phyloP scores from a whole-genome alignment of 2,113 vertebrate genomes.

The Zosterops japonicus region DNA sequence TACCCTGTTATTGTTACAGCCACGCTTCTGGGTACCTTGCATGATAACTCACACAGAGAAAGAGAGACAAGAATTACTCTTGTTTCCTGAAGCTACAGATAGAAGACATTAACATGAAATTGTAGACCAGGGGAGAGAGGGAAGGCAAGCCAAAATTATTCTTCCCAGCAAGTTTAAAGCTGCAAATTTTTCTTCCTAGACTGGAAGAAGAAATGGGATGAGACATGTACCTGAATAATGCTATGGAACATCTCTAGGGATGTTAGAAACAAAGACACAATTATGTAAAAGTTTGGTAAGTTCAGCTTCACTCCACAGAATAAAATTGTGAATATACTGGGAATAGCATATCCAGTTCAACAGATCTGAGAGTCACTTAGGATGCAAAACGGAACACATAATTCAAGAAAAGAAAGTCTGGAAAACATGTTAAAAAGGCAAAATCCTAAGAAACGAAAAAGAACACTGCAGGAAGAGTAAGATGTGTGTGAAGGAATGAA shows the following conservation, averaged over 20 bases:
- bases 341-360: neutral
- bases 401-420: neutral
- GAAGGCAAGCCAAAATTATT: neutral
- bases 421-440: neutral
- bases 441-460: neutral
- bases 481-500: neutral
- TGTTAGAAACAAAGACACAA: neutral
- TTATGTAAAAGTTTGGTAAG: neutral
- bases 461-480: neutral
- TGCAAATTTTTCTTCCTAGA: neutral
- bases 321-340: neutral
- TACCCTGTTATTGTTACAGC: neutral
- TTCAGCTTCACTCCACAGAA: neutral
- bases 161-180: neutral
- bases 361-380: neutral
- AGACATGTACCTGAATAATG: neutral
- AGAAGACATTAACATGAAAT: neutral
- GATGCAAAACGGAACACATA: neutral
- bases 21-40: neutral
- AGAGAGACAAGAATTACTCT: neutral
- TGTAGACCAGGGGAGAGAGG: neutral
- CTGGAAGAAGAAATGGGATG: neutral
- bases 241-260: neutral
- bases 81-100: constrained; percentile 11
- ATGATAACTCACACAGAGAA: neutral